These are phyloP conservation scores for Caenorhabditis remanei DNA, from an alignment of 1,140 invertebrate species.

Conservation along the genomic window DNA sequence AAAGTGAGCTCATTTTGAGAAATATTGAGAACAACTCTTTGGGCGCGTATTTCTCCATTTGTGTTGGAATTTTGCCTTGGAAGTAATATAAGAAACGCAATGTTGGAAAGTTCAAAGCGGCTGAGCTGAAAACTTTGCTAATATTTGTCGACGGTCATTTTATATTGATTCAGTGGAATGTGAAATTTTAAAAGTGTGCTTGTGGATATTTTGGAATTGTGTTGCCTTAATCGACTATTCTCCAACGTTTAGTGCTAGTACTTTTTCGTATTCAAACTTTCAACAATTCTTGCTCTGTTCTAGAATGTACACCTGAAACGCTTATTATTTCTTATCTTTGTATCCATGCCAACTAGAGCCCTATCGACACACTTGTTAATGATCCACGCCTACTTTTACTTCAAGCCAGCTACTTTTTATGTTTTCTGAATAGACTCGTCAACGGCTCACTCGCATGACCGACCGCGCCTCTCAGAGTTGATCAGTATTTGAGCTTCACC, in stretches of 20 bases:
- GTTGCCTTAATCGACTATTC: no score
- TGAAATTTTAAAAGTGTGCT: background rate
- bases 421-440: constrained; percentile 8
- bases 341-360: background rate
- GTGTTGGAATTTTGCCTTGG: no score
- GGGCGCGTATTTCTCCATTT: no score
- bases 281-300: no score
- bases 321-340: background rate
- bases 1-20: background rate
- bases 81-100: no score
- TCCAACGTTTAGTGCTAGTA: no score
- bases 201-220: no score
- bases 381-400: background rate
- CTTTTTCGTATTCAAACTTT: no score
- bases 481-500: constrained; percentile 27
- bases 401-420: background rate
- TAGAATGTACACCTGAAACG: background rate
- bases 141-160: background rate
- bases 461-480: constrained; percentile 9
- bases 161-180: background rate
- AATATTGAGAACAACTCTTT: background rate
- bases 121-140: background rate
- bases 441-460: constrained; percentile 27
- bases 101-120: no score
- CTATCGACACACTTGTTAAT: background rate